Evolutionary conservation across 2,113 vertebrate genomes (phyloP), one percentile per base, ranked within the genome.

Genomic region (Oryzias woworae): DNA sequence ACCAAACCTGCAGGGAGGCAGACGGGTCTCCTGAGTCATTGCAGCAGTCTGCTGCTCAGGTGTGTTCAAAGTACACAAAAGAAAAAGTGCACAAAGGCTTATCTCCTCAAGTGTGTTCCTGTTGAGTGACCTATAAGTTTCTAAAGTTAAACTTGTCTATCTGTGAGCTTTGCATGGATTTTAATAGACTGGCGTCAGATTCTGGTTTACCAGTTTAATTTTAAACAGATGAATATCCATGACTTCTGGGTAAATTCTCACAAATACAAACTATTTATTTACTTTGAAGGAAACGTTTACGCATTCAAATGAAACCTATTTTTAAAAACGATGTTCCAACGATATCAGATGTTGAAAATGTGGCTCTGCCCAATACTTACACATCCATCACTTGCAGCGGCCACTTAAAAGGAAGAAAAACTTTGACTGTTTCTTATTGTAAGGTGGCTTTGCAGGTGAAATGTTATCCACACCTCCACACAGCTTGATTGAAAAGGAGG

Each of bases 1-100:
- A 70, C 36, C 62, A 43, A 53, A 66, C 72, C 80, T 59, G 58
- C 54, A 66, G 82, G 80, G 78, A 77, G 20, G 48, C 62, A 50
- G 73, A 52, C 65, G 65, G 78, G 78, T 71, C 2, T 78, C 72
- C 74, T 66, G 68, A 80, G 71, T 76, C 77, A 82, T 59, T 63
- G 66, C 63, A 76, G 81, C 74, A 66, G 71, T 73, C 67, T 81
- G 74, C 66, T 70, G 24, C 77, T 71, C 45, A 2, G 46, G 24
- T 10, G 63, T 7, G 14, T 47, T 5, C 31, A 42, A 45, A 45
- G 5, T 15, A 45, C 14, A 45, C 20, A 36, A 43, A 16, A 22
- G 23, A 54, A 71, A 31, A 58, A 43, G 13, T 46, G 36, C 69
- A 69, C 53, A 52, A 46, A 62, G 26, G 15, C 23, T 20, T 52